A percentile compares a stretch with the other conserved stretches of the same genome.
Conservation (phyloP, 2,113 vertebrate genomes). For the Astur gentilis region DNA sequence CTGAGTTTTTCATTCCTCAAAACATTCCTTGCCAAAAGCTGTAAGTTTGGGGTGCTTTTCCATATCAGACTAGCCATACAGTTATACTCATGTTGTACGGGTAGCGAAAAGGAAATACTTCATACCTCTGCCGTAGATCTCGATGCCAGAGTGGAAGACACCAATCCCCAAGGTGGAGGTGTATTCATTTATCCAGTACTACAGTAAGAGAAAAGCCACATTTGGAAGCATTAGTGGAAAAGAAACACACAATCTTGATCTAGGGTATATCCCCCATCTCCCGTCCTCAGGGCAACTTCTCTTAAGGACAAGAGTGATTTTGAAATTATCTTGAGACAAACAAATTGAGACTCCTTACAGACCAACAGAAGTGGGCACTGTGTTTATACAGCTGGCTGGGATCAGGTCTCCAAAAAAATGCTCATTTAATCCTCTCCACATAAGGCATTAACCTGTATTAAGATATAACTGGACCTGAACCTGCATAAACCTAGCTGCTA, state of each 20-base stretch:
- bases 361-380: background rate
- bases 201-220: slow-evolving; percentile 44
- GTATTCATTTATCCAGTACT: slow-evolving; percentile 98
- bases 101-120: background rate
- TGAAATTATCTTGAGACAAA: background rate
- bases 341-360: background rate
- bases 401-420: background rate
- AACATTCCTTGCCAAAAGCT: background rate
- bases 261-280: background rate
- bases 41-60: background rate
- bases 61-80: background rate
- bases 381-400: background rate
- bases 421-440: background rate
- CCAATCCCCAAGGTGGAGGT: slow-evolving; percentile 93
- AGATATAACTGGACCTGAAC: background rate
- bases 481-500: background rate
- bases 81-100: background rate
- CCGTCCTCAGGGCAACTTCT: background rate
- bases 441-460: background rate
- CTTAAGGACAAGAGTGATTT: background rate
- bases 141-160: slow-evolving; percentile 94
- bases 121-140: slow-evolving; percentile 92
- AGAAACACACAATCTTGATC: background rate
- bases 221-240: slow-evolving; percentile 28
- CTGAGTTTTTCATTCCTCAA: background rate